phyloP scores from a whole-genome alignment of 2,888 invertebrate species.

The Andrena fulva region DNA sequence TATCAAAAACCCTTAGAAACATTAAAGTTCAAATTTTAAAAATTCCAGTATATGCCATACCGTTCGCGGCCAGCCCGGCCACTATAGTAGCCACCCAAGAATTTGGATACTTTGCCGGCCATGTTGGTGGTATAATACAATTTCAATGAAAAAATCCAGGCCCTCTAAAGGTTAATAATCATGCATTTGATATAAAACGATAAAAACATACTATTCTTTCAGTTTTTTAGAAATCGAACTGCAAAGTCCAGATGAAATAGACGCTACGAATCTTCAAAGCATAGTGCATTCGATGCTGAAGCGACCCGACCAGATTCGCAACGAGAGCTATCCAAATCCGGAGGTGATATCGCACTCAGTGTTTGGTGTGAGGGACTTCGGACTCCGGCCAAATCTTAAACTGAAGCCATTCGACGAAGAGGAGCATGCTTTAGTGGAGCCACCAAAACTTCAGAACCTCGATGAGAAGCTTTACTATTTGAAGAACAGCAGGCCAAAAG shows the following conservation, averaged over 20 bases:
- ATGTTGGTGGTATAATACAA: too few species aligned
- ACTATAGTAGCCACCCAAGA: too few species aligned
- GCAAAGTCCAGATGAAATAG: conserved; percentile 74
- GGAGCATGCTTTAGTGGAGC: conserved; percentile 60
- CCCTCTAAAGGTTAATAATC: too few species aligned
- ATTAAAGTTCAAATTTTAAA: too few species aligned
- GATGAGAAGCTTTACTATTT: conserved; percentile 80
- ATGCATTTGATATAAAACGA: not conserved
- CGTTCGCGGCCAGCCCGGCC: too few species aligned
- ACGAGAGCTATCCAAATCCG: conserved; percentile 73
- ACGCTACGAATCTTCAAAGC: conserved; percentile 74
- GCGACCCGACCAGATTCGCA: conserved; percentile 53
- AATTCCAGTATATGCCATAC: too few species aligned
- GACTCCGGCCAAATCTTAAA: conserved; percentile 63
- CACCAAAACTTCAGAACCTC: conserved; percentile 61
- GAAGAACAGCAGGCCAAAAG: conserved; percentile 78
- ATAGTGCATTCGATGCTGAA: conserved; percentile 78
- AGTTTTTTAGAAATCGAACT: conserved; percentile 81
- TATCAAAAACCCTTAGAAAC: too few species aligned
- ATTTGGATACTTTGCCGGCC: too few species aligned
- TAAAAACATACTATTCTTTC: conserved; percentile 9
- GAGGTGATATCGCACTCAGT: conserved; percentile 79
- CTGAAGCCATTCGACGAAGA: conserved; percentile 55
- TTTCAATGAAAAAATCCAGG: too few species aligned
- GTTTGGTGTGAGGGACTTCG: conserved; percentile 78